These are phyloP conservation scores for Drosophila saltans DNA, from an alignment of 1,140 invertebrate species.

Conservation along the genomic window DNA sequence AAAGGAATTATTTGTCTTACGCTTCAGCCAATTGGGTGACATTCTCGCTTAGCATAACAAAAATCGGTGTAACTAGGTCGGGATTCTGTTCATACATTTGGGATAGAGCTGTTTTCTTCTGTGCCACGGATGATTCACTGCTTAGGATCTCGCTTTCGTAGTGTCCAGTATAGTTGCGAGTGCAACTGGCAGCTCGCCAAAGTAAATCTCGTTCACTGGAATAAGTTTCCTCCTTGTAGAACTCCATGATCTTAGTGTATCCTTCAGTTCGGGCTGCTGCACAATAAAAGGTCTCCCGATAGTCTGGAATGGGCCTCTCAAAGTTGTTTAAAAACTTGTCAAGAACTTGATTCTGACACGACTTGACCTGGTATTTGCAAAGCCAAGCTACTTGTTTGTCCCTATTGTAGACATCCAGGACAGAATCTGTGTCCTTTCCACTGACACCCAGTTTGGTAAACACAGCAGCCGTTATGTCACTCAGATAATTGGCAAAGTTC, in stretches of 20 bases:
- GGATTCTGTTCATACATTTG: conserved; percentile 82
- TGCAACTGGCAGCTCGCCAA: conserved; percentile 61
- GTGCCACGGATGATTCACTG: background rate
- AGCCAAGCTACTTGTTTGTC: conserved; percentile 83
- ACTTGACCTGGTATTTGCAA: conserved; percentile 83
- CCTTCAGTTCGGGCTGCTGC: conserved; percentile 83
- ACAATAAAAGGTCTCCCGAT: conserved; percentile 86
- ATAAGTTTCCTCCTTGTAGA: conserved; percentile 33
- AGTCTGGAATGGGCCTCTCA: conserved; percentile 83
- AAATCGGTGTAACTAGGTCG: conserved; percentile 72
- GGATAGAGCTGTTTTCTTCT: conserved; percentile 68
- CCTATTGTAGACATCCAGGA: conserved; percentile 75
- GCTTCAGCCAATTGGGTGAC: conserved; percentile 37
- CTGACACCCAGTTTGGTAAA: conserved; percentile 54
- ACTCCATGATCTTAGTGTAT: conserved; percentile 22
- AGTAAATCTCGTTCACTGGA: conserved; percentile 44
- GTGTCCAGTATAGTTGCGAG: conserved; percentile 20
- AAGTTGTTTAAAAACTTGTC: conserved; percentile 13
- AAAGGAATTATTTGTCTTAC: conserved; percentile 36
- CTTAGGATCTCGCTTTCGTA: conserved; percentile 50
- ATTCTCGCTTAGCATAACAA: conserved; percentile 45
- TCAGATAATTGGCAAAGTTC: conserved; percentile 52
- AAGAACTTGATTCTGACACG: conserved; percentile 80
- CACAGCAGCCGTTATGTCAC: conserved; percentile 34
- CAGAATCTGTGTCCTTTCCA: conserved; percentile 32